A percentile compares a stretch with the other conserved stretches of the same genome.
Conservation (phyloP, 2,888 invertebrate species). For the Mesochorus sp. region DNA sequence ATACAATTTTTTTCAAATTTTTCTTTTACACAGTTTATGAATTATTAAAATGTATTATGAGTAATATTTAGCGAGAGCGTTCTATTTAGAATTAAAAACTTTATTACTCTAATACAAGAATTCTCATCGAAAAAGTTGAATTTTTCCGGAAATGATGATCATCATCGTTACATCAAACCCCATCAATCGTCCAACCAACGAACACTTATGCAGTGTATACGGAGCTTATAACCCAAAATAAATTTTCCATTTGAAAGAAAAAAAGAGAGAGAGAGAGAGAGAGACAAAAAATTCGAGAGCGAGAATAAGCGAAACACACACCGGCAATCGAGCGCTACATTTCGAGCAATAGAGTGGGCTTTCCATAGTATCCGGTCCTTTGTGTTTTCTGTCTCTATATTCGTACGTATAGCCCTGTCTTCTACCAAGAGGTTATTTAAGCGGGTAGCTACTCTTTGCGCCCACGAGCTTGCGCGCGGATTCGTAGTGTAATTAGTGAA, state of each 20-base stretch:
- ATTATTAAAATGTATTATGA: no score
- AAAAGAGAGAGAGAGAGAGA: constrained; percentile 8
- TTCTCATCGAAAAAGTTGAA: no score
- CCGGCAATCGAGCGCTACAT: constrained; percentile 36
- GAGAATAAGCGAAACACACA: constrained; percentile 42
- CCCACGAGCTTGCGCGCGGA: constrained; percentile 34
- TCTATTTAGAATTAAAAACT: no score
- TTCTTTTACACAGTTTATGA: no score
- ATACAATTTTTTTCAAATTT: no score
- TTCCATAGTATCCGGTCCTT: constrained; percentile 46
- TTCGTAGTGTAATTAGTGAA: constrained; percentile 68
- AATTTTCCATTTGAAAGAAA: constrained; percentile 3
- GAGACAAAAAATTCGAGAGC: constrained; percentile 20
- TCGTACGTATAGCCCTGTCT: constrained; percentile 44
- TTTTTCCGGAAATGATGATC: no score
- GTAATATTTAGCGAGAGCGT: no score
- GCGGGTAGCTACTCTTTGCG: constrained; percentile 47
- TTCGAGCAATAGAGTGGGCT: constrained; percentile 42
- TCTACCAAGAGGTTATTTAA: constrained; percentile 59
- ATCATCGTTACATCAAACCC: no score
- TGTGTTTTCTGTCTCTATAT: constrained; percentile 46
- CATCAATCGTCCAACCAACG: no score
- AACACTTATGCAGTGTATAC: no score
- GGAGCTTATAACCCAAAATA: background rate
- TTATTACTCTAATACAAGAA: no score